Evolutionary conservation across 2,888 invertebrate species (phyloP), one percentile per base, ranked within the genome.

Genomic region (Orchesella flavescens): DNA sequence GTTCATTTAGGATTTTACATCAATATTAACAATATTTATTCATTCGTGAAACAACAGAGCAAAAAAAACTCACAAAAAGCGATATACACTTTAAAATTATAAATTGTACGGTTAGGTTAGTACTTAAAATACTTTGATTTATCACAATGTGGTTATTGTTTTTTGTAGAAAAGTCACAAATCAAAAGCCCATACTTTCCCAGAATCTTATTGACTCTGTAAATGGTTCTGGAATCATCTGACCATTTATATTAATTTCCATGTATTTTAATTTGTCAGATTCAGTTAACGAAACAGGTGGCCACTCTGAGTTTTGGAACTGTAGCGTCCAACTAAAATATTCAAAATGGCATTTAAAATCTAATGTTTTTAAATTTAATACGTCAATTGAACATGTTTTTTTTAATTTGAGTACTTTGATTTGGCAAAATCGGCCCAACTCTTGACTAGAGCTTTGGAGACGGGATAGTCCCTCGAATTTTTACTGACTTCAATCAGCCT

Each of bases 391-490:
- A 3, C 15, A 7, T n/a, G 12, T 12, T 12, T 7, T 7, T 49
- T 15, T 12, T 49, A 21, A 49, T 53, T 7, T 53, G 7, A n/a
- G 2, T 65, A 82, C 81, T 69, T 75, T n/a, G 43, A 63, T 46
- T 61, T 82, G 0, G 83, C 83, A 66, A 83, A 83, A 9, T 77
- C 77, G 0, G 83, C 19, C 83, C 83, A 83, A 44, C 63, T 63
- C 72, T 83, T 83, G 57, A 83, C 73, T 55, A 83, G 17, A 5
- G 63, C 55, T 23, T 53, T 63, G 9, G 83, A 83, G 1, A 77
- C 83, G 0, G 72, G 72, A 17, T 77, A 83, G 19, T 83, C 83
- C 53, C 34, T 53, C 2, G 65, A 72, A 12, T 23, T 24, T 12
- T 19, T 65, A 34, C 53, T 53, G 19, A 72, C 23, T 66, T 83